phyloP scores from a whole-genome alignment of 2,113 vertebrate genomes.

The Morone saxatilis region DNA sequence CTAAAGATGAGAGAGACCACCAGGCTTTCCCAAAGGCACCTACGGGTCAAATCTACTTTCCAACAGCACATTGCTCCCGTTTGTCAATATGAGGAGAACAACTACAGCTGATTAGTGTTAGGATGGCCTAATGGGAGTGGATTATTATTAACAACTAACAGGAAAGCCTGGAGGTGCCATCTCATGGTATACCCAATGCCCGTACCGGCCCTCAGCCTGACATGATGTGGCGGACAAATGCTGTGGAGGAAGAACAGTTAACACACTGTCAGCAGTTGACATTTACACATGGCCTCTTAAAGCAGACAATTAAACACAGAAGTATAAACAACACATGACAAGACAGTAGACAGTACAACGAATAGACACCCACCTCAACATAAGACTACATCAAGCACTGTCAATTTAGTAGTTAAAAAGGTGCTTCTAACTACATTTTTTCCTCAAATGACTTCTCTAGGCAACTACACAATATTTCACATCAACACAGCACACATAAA shows the following conservation, averaged over 20 bases:
- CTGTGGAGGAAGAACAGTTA: constrained; percentile 82
- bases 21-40: constrained; percentile 68
- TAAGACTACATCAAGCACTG: background rate
- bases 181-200: constrained; percentile 74
- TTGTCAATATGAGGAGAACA: constrained; percentile 9
- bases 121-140: constrained; percentile 1
- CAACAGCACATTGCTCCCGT: constrained; percentile 4
- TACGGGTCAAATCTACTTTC: constrained; percentile 45
- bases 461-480: background rate
- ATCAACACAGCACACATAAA: background rate
- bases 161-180: constrained; percentile 72
- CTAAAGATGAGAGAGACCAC: constrained; percentile 62
- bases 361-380: background rate
- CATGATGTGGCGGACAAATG: constrained; percentile 85
- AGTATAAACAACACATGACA: background rate
- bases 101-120: constrained; percentile 50
- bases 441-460: background rate
- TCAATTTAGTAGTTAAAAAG: background rate
- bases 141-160: constrained; percentile 32
- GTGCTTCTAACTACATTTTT: background rate
- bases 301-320: constrained; percentile 22
- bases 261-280: constrained; percentile 61
- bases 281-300: constrained; percentile 18
- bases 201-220: constrained; percentile 83
- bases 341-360: background rate